Base-by-base conservation (phyloP, 2,888 invertebrate genomes). In the Pandemis heparana region DNA sequence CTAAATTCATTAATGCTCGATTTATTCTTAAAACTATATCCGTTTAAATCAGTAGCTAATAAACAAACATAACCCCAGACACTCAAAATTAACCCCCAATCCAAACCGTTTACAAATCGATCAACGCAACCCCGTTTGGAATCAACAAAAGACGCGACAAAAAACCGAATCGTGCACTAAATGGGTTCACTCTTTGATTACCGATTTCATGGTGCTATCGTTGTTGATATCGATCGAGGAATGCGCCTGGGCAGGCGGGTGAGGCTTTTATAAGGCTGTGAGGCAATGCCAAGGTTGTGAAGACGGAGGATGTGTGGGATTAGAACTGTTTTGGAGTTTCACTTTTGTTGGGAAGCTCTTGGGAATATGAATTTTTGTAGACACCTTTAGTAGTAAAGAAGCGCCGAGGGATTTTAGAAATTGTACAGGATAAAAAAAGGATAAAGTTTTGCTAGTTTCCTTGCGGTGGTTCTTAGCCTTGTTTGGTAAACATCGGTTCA, bases 131-230 rank as follows among this genome's bases (percentile, higher is more conserved):
- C 14, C 18, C 43, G 18, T 16, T 9, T 53, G 51, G 12, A 43
- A 18, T 7, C 56, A 6, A 38, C 60, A 38, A 60, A 60, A 46
- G 46, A 46, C 46, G 41, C 43, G 46, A 62, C 62, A 7, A 43
- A 43, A 43, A 41, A 62, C 9, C 41, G 10, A 18, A 18, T 53
- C 51, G 60, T 39, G 39, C 39, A 38, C 39, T 8, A 60, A 48
- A 51, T 48, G 32, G 65, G 18, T 38, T 48, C 32, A 38, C 23
- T 4, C 38, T 48, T 63, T 73, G 73, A 92, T 84, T 88, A 94
- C 93, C 93, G 89, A 86, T 90, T 92, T 87, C 93, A 94, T 94
- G 91, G 84, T 92, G 56, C 77, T 86, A 81, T 79, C 83, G 80
- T 80, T 80, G 81, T 84, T 79, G 83, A 78, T 81, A 84, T 84